phyloP scores from a whole-genome alignment of 2,797 vertebrate genomes.

The Hypotaenidia okinawae region DNA sequence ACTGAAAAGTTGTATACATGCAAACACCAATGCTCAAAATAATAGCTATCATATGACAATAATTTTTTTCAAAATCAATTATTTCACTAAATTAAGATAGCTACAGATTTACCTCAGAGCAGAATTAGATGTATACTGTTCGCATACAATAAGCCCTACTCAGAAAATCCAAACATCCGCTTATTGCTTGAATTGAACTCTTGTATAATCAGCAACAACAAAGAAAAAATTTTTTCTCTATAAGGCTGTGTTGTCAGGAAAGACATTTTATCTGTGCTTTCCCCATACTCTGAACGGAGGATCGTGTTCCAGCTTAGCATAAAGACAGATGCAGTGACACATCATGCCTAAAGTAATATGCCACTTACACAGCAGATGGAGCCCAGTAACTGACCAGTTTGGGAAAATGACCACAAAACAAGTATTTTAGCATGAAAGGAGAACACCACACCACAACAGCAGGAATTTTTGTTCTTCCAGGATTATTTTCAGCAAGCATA shows the following conservation, averaged over 20 bases:
- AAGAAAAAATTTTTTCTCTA: not conserved
- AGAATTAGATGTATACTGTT: not conserved
- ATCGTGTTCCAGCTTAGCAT: not conserved
- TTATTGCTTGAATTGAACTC: not conserved
- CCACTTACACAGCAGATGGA: conserved; percentile 14
- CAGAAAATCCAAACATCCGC: not conserved
- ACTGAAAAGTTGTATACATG: not conserved
- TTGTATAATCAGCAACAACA: not conserved
- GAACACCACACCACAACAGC: not conserved
- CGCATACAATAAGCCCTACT: not conserved
- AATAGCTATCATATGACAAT: not conserved
- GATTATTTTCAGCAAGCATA: not conserved
- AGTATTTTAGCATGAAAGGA: not conserved
- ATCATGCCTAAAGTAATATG: not conserved
- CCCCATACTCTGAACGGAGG: not conserved
- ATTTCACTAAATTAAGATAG: not conserved
- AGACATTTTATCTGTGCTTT: not conserved
- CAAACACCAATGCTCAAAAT: not conserved
- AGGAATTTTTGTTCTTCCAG: not conserved
- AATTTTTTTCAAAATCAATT: not conserved
- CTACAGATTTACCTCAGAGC: not conserved
- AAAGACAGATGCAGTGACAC: not conserved
- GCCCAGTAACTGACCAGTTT: not conserved
- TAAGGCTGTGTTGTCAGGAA: not conserved
- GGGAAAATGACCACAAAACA: not conserved